Percentiles rank a stretch among this genome's conserved stretches.
Evolutionary conservation across 2,888 invertebrate species (phyloP).

Genomic region (Teleogryllus oceanicus): DNA sequence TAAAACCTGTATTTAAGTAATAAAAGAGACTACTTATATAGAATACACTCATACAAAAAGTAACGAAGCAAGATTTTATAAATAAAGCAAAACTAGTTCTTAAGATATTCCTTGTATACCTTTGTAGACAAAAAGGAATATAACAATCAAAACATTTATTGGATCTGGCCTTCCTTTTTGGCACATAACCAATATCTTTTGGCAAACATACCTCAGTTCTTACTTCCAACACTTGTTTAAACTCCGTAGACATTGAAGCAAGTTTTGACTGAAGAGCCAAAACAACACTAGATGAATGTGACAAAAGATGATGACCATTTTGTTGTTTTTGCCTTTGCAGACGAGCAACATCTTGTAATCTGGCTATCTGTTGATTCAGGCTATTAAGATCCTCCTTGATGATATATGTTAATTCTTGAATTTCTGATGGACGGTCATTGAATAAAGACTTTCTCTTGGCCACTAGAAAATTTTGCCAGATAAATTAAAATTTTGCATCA

Average conservation of each 20-base stretch:
- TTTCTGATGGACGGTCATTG: slow-evolving; percentile 93
- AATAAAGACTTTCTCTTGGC: slow-evolving; percentile 97
- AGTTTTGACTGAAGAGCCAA: slow-evolving; percentile 88
- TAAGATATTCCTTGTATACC: no score
- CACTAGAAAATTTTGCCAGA: slow-evolving; percentile 75
- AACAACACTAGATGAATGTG: slow-evolving; percentile 90
- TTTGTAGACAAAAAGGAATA: no score
- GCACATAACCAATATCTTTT: neutral
- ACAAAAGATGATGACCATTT: slow-evolving; percentile 69
- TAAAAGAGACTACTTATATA: no score
- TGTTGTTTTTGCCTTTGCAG: slow-evolving; percentile 57
- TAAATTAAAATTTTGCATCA: no score
- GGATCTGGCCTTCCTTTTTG: neutral
- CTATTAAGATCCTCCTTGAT: slow-evolving; percentile 94
- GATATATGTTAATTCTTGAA: slow-evolving; percentile 94
- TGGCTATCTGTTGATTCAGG: slow-evolving; percentile 95
- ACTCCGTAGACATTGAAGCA: slow-evolving; percentile 95
- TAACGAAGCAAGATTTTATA: no score
- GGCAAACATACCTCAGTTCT: slow-evolving; percentile 71
- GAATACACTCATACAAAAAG: no score
- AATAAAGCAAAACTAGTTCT: no score
- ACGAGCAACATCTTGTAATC: slow-evolving; percentile 76
- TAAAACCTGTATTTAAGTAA: no score
- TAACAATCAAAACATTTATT: neutral
- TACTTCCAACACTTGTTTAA: slow-evolving; percentile 95